These are phyloP conservation scores for Dolichallabes microphthalmus DNA, from an alignment of 2,113 vertebrate genomes.

Conservation along the genomic window DNA sequence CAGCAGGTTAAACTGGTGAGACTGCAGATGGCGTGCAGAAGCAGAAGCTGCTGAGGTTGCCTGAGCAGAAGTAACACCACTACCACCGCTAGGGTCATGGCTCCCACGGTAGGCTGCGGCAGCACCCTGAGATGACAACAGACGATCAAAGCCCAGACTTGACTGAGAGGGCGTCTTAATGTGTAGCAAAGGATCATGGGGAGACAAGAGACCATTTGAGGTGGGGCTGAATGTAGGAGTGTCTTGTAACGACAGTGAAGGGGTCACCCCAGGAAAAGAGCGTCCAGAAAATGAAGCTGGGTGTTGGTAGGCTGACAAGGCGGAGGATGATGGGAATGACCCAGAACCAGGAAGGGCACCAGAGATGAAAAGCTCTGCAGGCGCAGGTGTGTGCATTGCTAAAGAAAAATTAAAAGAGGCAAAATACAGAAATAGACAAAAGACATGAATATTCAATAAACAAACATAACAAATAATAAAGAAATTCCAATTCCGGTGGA, in stretches of 20 bases:
- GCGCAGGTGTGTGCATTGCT: conserved; percentile 95
- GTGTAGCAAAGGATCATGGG: conserved; percentile 84
- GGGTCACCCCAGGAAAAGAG: conserved; percentile 83
- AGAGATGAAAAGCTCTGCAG: conserved; percentile 93
- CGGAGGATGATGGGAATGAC: conserved; percentile 90
- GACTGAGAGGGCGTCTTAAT: conserved; percentile 80
- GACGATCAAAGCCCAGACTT: conserved; percentile 77
- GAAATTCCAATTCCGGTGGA: neutral
- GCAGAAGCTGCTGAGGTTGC: conserved; percentile 76
- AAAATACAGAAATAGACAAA: conserved; percentile 12
- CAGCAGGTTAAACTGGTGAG: conserved; percentile 90
- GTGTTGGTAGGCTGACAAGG: conserved; percentile 94
- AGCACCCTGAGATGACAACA: conserved; percentile 76
- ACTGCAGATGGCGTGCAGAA: conserved; percentile 80
- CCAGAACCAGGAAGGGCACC: conserved; percentile 89
- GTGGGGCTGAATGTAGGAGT: conserved; percentile 90
- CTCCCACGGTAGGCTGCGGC: conserved; percentile 74
- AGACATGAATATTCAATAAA: neutral
- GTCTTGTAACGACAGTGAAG: conserved; percentile 86
- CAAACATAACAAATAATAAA: neutral
- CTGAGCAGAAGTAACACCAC: conserved; percentile 61
- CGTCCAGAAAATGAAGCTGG: conserved; percentile 90
- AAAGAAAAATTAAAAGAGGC: conserved; percentile 48
- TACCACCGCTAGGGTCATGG: conserved; percentile 71
- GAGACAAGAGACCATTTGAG: conserved; percentile 85